A percentile compares a stretch with the other conserved stretches of the same genome.
phyloP scores from a whole-genome alignment of 2,113 vertebrate genomes.

The Leptobrachium ailaonicum region DNA sequence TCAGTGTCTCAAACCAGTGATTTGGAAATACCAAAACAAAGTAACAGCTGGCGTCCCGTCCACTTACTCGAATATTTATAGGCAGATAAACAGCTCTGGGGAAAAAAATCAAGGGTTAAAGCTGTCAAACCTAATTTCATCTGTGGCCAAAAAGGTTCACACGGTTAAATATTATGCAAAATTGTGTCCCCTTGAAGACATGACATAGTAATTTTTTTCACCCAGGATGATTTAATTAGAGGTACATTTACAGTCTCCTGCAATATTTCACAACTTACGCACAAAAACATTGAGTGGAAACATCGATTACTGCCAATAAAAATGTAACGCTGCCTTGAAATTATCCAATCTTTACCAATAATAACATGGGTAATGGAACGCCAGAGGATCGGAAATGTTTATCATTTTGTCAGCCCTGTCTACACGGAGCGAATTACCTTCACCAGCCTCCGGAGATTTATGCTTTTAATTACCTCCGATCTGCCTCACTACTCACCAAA shows the following conservation, averaged over 20 bases:
- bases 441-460: slow-evolving; percentile 69
- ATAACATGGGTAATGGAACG: slow-evolving; percentile 16
- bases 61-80: too few species aligned
- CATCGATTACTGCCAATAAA: slow-evolving; percentile 26
- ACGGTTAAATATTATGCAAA: too few species aligned
- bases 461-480: slow-evolving; percentile 76
- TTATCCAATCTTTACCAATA: slow-evolving; percentile 10
- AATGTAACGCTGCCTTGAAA: slow-evolving; percentile 8
- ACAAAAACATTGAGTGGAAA: slow-evolving; percentile 11
- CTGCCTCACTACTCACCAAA: slow-evolving; percentile 63
- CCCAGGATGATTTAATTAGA: too few species aligned
- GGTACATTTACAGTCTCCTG: too few species aligned
- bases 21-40: not conserved
- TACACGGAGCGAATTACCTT: slow-evolving; percentile 70
- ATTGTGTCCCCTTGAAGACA: too few species aligned
- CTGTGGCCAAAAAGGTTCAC: too few species aligned
- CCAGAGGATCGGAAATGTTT: slow-evolving; percentile 59
- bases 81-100: too few species aligned
- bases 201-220: too few species aligned
- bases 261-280: not conserved
- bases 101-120: too few species aligned
- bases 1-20: not conserved
- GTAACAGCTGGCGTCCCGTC: not conserved
- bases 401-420: slow-evolving; percentile 77
- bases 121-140: too few species aligned